phyloP scores from a whole-genome alignment of 2,797 vertebrate genomes.

The Aulostomus chinensis region DNA sequence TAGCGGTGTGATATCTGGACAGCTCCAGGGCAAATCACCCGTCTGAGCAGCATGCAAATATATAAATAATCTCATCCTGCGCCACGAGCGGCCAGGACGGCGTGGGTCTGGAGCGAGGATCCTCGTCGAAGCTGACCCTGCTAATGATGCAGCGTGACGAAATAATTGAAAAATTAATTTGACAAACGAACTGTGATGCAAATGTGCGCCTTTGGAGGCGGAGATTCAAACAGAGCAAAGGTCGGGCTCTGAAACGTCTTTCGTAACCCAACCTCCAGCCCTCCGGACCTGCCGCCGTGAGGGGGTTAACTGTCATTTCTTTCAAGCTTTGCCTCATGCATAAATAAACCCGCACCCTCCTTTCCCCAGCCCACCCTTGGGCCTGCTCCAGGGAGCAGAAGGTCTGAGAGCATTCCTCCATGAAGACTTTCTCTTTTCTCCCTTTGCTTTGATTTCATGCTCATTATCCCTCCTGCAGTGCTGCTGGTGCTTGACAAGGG shows the following conservation, averaged over 20 bases:
- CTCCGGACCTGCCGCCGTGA: slow-evolving; percentile 29
- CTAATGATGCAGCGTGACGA: slow-evolving; percentile 58
- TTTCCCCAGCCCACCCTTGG: slow-evolving; percentile 24
- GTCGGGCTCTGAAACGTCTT: slow-evolving; percentile 41
- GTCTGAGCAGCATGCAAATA: slow-evolving; percentile 77
- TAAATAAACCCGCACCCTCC: slow-evolving; percentile 51
- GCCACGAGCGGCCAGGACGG: slow-evolving; percentile 30
- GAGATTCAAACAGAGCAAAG: slow-evolving; percentile 46
- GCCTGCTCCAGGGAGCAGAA: slow-evolving; percentile 54
- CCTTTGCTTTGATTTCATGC: slow-evolving; percentile 77
- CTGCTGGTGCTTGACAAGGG: slow-evolving; percentile 51
- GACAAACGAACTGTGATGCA: slow-evolving; percentile 73
- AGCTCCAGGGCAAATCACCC: slow-evolving; percentile 54
- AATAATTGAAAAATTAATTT: slow-evolving; percentile 62
- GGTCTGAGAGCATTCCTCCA: slow-evolving; percentile 65
- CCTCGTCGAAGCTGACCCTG: slow-evolving; percentile 23
- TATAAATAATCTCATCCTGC: slow-evolving; percentile 42
- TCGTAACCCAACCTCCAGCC: slow-evolving; percentile 50
- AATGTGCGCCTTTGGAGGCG: slow-evolving; percentile 62
- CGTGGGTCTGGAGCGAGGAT: slow-evolving; percentile 20
- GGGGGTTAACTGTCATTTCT: slow-evolving; percentile 46
- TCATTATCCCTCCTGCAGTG: slow-evolving; percentile 62
- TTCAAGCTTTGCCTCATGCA: slow-evolving; percentile 42
- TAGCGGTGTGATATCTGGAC: slow-evolving; percentile 42
- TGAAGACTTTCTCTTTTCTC: slow-evolving; percentile 72